phyloP scores from a whole-genome alignment of 2,888 invertebrate species.

The Strigamia maritima region DNA sequence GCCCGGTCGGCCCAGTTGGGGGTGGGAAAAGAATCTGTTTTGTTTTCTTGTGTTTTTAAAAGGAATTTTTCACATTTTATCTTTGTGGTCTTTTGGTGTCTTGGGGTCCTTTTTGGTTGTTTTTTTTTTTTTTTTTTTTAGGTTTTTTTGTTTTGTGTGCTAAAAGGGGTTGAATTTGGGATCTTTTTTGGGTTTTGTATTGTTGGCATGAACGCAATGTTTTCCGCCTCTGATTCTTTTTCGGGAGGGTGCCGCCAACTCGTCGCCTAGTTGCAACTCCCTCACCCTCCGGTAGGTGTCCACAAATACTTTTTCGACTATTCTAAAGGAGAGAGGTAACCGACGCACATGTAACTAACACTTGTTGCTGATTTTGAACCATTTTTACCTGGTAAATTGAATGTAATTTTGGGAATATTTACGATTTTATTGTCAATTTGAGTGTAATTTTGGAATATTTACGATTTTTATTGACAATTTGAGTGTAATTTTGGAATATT shows the following conservation, averaged over 20 bases:
- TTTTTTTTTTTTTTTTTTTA: slow-evolving; percentile 13
- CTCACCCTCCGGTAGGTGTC: neutral
- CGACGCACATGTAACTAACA: neutral
- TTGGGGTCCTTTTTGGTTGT: no score
- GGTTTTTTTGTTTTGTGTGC: neutral
- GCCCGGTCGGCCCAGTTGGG: neutral
- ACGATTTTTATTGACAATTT: no score
- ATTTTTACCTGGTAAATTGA: neutral
- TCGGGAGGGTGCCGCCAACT: slow-evolving; percentile 18
- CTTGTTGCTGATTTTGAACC: neutral
- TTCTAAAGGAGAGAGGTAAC: neutral
- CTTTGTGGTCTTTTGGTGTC: no score
- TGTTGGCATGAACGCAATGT: slow-evolving; percentile 7
- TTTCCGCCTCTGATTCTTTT: slow-evolving; percentile 19
- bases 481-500: no score
- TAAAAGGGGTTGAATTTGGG: neutral
- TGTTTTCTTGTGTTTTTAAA: neutral
- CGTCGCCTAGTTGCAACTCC: neutral
- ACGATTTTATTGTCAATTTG: no score
- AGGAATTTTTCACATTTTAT: neutral
- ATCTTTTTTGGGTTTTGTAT: neutral
- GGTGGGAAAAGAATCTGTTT: neutral
- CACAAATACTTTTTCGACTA: neutral
- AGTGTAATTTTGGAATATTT: no score
- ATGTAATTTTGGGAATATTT: no score